Evolutionary conservation across 2,888 invertebrate genomes (phyloP).

Genomic region (Aphidius colemani): DNA sequence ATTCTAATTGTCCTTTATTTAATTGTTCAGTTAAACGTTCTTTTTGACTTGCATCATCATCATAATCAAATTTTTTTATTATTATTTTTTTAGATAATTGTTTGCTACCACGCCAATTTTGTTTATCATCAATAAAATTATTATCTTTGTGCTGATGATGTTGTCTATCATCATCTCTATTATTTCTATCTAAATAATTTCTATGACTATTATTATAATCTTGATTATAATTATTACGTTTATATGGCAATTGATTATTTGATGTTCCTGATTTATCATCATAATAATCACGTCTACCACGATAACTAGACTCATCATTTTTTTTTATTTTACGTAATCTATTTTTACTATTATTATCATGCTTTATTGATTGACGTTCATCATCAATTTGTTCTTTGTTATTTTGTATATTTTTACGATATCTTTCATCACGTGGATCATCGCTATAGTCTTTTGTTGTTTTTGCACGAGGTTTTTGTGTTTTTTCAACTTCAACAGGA

Average conservation of each 20-base stretch:
- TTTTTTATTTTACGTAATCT: too few relatives aligned
- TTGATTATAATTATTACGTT: constrained; percentile 39
- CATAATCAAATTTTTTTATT: constrained; percentile 41
- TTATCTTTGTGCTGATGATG: constrained; percentile 14
- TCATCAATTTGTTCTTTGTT: not conserved
- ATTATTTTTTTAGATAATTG: not conserved
- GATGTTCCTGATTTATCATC: constrained; percentile 32
- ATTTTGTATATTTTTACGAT: constrained; percentile 18
- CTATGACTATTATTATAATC: constrained; percentile 38
- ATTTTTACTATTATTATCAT: too few relatives aligned
- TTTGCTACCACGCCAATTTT: constrained; percentile 42
- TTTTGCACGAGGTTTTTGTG: constrained; percentile 13
- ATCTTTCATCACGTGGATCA: constrained; percentile 28
- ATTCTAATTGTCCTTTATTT: constrained; percentile 81
- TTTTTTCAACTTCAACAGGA: constrained; percentile 21
- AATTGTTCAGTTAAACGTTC: constrained; percentile 85
- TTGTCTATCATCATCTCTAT: constrained; percentile 17
- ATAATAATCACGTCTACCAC: constrained; percentile 23
- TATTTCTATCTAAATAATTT: constrained; percentile 25
- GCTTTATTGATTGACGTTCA: too few relatives aligned
- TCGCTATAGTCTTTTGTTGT: constrained; percentile 20
- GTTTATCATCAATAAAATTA: constrained; percentile 33
- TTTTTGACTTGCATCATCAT: constrained; percentile 73
- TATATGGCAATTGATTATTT: constrained; percentile 33
- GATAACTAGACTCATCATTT: constrained; percentile 4